phyloP scores from a whole-genome alignment of 2,888 invertebrate species.

The Tetrapedia diversipes region DNA sequence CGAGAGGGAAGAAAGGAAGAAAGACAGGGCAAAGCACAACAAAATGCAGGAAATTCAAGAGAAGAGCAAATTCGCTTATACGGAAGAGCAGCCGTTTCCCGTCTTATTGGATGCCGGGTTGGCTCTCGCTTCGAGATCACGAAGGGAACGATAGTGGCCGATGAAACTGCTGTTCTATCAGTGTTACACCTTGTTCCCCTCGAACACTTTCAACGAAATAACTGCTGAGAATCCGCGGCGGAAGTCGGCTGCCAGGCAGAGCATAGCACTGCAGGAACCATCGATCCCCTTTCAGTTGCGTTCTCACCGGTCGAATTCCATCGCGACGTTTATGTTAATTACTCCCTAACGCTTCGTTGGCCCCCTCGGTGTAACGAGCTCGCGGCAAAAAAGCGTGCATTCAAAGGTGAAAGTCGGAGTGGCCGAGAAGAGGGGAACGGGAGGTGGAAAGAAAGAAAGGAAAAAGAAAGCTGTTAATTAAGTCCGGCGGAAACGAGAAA shows the following conservation, averaged over 20 bases:
- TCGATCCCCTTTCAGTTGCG: conserved; percentile 43
- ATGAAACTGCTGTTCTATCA: conserved; percentile 46
- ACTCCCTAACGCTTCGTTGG: conserved; percentile 59
- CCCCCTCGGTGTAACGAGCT: conserved; percentile 52
- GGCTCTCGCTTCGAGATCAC: conserved; percentile 39
- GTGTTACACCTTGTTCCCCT: conserved; percentile 31
- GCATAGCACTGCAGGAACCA: no score
- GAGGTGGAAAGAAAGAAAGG: not conserved
- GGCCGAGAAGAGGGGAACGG: not conserved
- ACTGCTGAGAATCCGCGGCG: conserved; percentile 41
- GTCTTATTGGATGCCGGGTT: conserved; percentile 25
- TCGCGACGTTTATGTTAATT: conserved; percentile 63
- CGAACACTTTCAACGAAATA: conserved; percentile 40
- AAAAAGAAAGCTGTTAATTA: conserved; percentile 32
- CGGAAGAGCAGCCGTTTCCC: conserved; percentile 1
- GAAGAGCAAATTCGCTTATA: conserved; percentile 39
- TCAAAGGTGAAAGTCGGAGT: conserved; percentile 22
- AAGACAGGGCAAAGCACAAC: not conserved
- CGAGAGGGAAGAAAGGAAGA: not conserved
- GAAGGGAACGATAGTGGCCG: conserved; percentile 29
- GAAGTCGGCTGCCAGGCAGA: no score
- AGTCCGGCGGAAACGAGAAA: conserved; percentile 18
- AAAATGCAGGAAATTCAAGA: conserved; percentile 4
- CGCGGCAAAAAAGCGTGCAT: conserved; percentile 46
- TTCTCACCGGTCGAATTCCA: conserved; percentile 50